These are phyloP conservation scores for Trematocara marginatum DNA, from an alignment of 2,113 vertebrate species.

Conservation along the genomic window DNA sequence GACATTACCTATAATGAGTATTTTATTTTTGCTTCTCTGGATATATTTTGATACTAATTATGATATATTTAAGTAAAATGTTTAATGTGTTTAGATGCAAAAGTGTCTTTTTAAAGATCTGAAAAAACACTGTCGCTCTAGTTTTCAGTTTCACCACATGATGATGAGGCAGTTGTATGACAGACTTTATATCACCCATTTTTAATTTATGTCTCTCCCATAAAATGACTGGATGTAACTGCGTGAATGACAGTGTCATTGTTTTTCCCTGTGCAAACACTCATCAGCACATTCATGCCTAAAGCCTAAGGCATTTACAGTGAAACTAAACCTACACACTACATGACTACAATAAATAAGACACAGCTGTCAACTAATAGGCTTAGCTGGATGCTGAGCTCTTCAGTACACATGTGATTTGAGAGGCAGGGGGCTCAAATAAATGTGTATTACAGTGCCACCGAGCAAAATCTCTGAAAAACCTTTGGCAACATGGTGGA, in stretches of 20 bases:
- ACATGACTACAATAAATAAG: conserved; percentile 3
- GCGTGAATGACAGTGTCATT: not conserved
- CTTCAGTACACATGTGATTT: not conserved
- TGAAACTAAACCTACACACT: not conserved
- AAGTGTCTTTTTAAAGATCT: not conserved
- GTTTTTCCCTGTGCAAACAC: not conserved
- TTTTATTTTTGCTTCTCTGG: not conserved
- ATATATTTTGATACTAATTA: not conserved
- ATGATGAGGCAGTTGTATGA: not conserved
- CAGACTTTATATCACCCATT: not conserved
- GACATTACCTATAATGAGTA: not conserved
- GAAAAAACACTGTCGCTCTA: not conserved
- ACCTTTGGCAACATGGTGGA: not conserved
- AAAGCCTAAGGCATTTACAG: not conserved
- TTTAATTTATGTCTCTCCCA: not conserved
- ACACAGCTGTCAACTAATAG: conserved; percentile 45
- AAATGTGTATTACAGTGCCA: not conserved
- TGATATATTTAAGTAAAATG: not conserved
- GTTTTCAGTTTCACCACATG: not conserved
- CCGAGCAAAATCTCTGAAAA: not conserved
- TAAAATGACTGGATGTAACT: not conserved
- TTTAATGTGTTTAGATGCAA: not conserved
- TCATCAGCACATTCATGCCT: not conserved
- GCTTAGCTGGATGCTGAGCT: conserved; percentile 26
- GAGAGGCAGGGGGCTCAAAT: not conserved